Conservation (phyloP, 2,113 vertebrate species). For the Rhadina sibilatrix region DNA sequence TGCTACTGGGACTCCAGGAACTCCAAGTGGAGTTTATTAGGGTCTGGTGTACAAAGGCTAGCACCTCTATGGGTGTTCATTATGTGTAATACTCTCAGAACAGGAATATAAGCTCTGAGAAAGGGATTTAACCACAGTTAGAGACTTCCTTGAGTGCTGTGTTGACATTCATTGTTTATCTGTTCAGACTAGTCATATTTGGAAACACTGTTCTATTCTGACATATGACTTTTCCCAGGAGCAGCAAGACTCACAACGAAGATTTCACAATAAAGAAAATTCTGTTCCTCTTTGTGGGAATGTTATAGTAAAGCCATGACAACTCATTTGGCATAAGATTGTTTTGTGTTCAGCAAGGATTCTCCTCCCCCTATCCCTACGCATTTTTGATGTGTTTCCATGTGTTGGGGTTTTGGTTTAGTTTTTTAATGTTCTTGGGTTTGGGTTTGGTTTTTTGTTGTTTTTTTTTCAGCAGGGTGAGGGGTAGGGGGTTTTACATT, state of each 20-base stretch:
- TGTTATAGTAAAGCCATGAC: constrained; percentile 55
- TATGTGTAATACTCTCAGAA: neutral
- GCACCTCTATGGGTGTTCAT: neutral
- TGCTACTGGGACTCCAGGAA: neutral
- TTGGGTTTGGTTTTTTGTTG: neutral
- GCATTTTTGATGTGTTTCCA: neutral
- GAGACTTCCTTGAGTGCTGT: constrained; percentile 44
- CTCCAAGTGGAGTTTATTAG: neutral
- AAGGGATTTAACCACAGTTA: neutral
- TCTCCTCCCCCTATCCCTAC: neutral
- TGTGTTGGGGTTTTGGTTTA: neutral
- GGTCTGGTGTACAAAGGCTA: neutral
- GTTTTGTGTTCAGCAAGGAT: constrained; percentile 22
- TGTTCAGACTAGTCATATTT: constrained; percentile 63
- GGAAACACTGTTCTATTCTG: constrained; percentile 61
- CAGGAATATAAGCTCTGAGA: neutral
- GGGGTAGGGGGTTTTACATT: neutral
- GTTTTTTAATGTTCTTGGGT: neutral
- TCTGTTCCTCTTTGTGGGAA: constrained; percentile 41
- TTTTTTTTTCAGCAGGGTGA: neutral
- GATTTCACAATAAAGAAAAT: constrained; percentile 69
- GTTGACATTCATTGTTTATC: constrained; percentile 68
- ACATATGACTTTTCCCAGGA: constrained; percentile 70
- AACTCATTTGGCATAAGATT: constrained; percentile 34
- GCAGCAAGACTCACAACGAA: constrained; percentile 41